Evolutionary conservation across 2,888 invertebrate genomes (phyloP).

Genomic region (Drosophila multiciliata): DNA sequence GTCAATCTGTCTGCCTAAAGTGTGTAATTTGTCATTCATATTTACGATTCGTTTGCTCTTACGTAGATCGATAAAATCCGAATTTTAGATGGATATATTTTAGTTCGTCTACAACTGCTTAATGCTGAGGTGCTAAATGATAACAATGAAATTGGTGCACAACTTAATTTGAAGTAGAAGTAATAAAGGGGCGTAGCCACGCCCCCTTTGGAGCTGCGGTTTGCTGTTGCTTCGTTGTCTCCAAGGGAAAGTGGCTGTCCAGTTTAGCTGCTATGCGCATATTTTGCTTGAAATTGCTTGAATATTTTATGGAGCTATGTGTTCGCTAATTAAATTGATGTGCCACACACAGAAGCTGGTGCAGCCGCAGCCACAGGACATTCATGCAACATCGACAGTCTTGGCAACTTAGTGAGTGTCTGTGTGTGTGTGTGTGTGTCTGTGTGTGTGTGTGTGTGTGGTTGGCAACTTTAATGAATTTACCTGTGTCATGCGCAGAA

Average conservation of each 20-base stretch:
- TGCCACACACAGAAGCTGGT: conserved; percentile 63
- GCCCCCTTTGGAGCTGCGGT: not conserved
- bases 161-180: conserved; percentile 17
- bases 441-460: conserved; percentile 23
- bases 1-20: conserved; percentile 73
- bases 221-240: conserved; percentile 17
- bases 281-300: conserved; percentile 73
- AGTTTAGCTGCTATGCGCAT: conserved; percentile 57
- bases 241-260: conserved; percentile 56
- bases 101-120: conserved; percentile 53
- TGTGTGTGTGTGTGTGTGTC: conserved; percentile 3
- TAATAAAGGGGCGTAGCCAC: not conserved
- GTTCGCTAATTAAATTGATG: conserved; percentile 80
- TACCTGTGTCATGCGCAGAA: conserved; percentile 70
- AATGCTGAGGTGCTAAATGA: conserved; percentile 69
- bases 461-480: conserved; percentile 76
- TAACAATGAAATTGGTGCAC: conserved; percentile 25
- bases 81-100: conserved; percentile 18
- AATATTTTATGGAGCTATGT: conserved; percentile 79
- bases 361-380: conserved; percentile 55
- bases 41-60: conserved; percentile 48
- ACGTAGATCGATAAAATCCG: conserved; percentile 1
- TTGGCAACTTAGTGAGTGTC: conserved; percentile 19
- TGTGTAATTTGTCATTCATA: conserved; percentile 79
- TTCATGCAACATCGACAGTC: conserved; percentile 61